Evolutionary conservation across 2,113 vertebrate genomes (phyloP).

Genomic region (Calyptomena viridis): DNA sequence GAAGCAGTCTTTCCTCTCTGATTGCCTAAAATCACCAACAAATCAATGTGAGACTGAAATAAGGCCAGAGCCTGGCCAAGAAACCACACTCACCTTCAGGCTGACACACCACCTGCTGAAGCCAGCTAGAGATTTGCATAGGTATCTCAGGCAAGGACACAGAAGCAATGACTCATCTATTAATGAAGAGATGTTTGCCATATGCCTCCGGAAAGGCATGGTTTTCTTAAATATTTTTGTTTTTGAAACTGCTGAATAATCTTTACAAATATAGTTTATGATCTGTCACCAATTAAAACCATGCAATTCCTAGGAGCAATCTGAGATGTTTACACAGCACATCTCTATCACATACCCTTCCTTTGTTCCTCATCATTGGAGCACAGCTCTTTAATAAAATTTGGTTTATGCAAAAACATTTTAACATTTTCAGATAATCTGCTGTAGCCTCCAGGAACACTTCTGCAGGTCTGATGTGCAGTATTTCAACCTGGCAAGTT

Average conservation of each 20-base stretch:
- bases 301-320: background rate
- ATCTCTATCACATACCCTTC: background rate
- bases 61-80: background rate
- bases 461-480: background rate
- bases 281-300: background rate
- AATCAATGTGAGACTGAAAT: background rate
- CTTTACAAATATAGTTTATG: background rate
- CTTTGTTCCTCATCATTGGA: background rate
- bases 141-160: background rate
- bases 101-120: background rate
- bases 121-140: background rate
- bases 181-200: background rate
- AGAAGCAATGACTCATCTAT: background rate
- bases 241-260: conserved; percentile 36
- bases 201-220: background rate
- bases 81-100: background rate
- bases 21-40: background rate
- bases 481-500: background rate
- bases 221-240: conserved; percentile 7
- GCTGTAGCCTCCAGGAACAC: background rate
- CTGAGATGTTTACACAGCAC: background rate
- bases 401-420: background rate
- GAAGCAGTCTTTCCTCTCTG: background rate
- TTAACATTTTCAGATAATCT: background rate
- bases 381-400: background rate